Conservation (phyloP, 2,113 vertebrate species). For the Pteruthius melanotis region DNA sequence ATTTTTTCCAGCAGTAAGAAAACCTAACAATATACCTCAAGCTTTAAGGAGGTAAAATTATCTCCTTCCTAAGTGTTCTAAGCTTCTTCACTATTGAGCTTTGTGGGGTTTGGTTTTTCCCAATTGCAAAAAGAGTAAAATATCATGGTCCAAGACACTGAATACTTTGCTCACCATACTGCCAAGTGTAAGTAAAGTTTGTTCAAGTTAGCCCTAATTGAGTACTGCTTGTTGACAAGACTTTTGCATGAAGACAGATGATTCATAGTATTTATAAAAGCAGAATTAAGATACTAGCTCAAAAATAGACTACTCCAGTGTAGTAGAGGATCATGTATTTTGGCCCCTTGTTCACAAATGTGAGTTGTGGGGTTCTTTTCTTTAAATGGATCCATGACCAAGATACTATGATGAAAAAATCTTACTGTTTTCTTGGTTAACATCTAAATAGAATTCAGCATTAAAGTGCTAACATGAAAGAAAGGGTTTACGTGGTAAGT, state of each 20-base stretch:
- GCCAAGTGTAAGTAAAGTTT: background rate
- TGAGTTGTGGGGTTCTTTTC: background rate
- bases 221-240: background rate
- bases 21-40: background rate
- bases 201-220: constrained; percentile 14
- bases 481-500: constrained; percentile 12
- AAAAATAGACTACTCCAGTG: background rate
- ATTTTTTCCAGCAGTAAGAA: background rate
- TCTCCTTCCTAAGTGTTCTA: background rate
- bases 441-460: constrained; percentile 39
- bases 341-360: constrained; percentile 12
- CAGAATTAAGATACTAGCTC: background rate
- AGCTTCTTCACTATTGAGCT: background rate
- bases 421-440: constrained; percentile 37
- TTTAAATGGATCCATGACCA: constrained; percentile 19
- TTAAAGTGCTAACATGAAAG: constrained; percentile 73
- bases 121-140: background rate
- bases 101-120: background rate
- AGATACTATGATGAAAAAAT: background rate
- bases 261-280: constrained; percentile 24
- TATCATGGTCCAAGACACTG: constrained; percentile 26
- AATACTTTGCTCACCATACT: constrained; percentile 21
- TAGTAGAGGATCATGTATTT: background rate
- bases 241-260: background rate
- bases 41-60: constrained; percentile 23